These are phyloP conservation scores for Phortica okadai DNA, from an alignment of 2,888 invertebrate species.

Conservation along the genomic window DNA sequence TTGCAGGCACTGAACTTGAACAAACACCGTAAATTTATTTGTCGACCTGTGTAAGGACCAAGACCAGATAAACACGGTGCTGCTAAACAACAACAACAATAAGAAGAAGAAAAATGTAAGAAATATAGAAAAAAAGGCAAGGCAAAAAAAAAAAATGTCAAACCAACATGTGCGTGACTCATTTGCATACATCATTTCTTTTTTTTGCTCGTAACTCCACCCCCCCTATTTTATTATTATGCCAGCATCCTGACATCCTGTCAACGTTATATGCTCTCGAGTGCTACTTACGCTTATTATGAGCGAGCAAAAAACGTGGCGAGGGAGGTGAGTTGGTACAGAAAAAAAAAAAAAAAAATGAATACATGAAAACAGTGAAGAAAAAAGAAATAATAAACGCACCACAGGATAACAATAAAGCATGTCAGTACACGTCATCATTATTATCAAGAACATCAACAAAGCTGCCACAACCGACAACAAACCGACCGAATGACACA, in stretches of 20 bases:
- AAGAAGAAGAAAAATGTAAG: not conserved
- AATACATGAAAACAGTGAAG: too few relatives aligned
- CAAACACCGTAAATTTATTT: not conserved
- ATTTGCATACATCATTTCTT: slow-evolving; percentile 47
- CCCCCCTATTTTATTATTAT: not conserved
- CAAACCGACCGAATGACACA: not conserved
- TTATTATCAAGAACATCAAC: not conserved
- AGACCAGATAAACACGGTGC: not conserved
- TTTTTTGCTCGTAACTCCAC: not conserved
- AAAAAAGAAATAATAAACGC: not conserved
- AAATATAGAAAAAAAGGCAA: not conserved
- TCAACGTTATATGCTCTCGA: not conserved
- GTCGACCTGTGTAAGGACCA: not conserved
- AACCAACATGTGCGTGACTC: slow-evolving; percentile 55
- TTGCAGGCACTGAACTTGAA: not conserved
- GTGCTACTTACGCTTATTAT: slow-evolving; percentile 16
- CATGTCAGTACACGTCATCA: slow-evolving; percentile 12
- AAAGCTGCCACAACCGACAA: not conserved
- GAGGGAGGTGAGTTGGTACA: too few relatives aligned
- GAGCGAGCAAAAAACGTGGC: not conserved
- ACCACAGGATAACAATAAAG: slow-evolving; percentile 12
- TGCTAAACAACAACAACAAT: not conserved
- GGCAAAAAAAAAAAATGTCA: slow-evolving; percentile 32
- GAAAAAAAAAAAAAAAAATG: too few relatives aligned
- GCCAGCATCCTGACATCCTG: not conserved